Evolutionary conservation across 2,113 vertebrate genomes (phyloP).

Genomic region (Megalops atlanticus): DNA sequence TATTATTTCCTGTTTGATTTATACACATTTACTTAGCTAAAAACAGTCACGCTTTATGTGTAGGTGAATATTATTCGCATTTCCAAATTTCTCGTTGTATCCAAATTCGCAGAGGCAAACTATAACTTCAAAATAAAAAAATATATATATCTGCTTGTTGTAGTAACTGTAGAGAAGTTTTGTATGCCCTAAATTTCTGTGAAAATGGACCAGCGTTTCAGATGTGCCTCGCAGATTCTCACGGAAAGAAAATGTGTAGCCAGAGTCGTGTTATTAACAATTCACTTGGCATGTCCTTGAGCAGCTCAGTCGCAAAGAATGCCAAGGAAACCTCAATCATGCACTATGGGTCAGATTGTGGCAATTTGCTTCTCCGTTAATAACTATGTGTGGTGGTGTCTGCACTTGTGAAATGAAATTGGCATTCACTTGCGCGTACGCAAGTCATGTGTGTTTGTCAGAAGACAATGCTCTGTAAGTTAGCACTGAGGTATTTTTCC

Average conservation of each 20-base stretch:
- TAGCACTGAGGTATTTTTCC: background rate
- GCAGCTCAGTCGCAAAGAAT: slow-evolving; percentile 45
- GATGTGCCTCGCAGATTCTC: slow-evolving; percentile 15
- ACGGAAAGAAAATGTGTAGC: slow-evolving; percentile 45
- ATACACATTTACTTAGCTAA: no score
- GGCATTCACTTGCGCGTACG: background rate
- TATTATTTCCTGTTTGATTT: no score
- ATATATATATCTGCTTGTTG: no score
- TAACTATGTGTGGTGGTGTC: slow-evolving; percentile 26
- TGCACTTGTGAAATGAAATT: slow-evolving; percentile 14
- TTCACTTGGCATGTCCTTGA: slow-evolving; percentile 48
- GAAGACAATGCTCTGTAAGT: no score
- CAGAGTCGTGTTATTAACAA: slow-evolving; percentile 55
- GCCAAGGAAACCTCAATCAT: slow-evolving; percentile 51
- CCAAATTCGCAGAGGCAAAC: no score
- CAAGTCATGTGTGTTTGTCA: background rate
- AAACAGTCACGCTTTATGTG: no score
- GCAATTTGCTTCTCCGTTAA: slow-evolving; percentile 28
- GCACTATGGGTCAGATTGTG: slow-evolving; percentile 39
- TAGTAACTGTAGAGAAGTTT: no score
- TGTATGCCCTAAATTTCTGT: background rate
- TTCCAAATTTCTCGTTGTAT: no score
- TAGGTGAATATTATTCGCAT: no score
- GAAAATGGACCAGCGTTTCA: background rate
- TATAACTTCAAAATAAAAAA: no score